These are phyloP conservation scores for Lepidocolaptes lacrymiger DNA, from an alignment of 2,797 vertebrate genomes.

Conservation along the genomic window DNA sequence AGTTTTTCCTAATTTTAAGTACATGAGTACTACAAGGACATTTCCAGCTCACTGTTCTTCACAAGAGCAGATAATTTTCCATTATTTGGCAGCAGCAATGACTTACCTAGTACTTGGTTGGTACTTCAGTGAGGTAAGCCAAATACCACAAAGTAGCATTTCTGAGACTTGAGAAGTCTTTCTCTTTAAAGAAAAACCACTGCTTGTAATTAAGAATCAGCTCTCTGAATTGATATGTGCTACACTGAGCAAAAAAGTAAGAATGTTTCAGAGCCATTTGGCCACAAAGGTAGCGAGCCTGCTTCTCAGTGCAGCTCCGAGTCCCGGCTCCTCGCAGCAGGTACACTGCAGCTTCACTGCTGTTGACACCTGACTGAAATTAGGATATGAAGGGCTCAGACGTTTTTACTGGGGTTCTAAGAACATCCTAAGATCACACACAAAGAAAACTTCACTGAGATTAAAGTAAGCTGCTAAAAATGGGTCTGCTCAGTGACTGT, in stretches of 20 bases:
- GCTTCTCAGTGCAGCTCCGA: accelerated
- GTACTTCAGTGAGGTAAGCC: background rate
- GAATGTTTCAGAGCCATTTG: background rate
- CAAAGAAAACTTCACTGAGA: background rate
- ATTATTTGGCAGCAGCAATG: background rate
- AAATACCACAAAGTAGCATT: background rate
- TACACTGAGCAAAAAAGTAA: background rate
- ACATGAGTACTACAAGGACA: background rate
- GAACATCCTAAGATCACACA: background rate
- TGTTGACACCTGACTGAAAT: background rate
- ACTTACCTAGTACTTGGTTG: background rate
- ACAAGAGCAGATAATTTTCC: background rate
- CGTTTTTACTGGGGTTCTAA: background rate
- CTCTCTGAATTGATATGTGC: background rate
- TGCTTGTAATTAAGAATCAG: background rate
- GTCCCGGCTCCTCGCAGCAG: background rate
- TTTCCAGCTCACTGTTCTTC: background rate
- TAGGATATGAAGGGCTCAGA: background rate
- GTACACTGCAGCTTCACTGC: background rate
- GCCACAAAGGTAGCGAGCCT: accelerated
- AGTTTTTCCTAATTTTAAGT: background rate
- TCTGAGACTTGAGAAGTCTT: background rate
- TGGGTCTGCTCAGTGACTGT: background rate
- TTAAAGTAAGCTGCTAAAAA: background rate
- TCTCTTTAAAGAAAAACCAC: background rate